These are phyloP conservation scores for Chinchilla lanigera DNA, from an alignment of 2,113 vertebrate species.

Conservation along the genomic window DNA sequence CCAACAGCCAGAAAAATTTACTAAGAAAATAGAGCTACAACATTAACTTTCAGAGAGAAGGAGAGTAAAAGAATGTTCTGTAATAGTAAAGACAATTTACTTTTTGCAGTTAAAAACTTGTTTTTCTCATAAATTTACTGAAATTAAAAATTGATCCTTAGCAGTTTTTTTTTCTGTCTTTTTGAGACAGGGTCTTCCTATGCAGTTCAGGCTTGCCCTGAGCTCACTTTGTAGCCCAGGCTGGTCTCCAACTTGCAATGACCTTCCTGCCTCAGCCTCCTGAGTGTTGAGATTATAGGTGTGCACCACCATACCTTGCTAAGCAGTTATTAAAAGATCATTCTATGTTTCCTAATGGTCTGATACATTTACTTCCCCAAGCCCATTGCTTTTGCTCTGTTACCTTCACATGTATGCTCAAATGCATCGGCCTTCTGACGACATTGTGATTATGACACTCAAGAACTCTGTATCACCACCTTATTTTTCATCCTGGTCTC, in stretches of 20 bases:
- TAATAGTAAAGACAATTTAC: not conserved
- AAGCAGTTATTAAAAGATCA: conserved; percentile 52
- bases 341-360: conserved; percentile 44
- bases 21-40: conserved; percentile 56
- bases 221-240: too few species aligned
- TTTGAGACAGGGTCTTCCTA: too few species aligned
- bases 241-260: too few species aligned
- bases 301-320: not conserved
- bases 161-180: conserved; percentile 1
- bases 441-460: conserved; percentile 68
- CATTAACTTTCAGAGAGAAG: not conserved
- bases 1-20: conserved; percentile 9
- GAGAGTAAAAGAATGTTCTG: not conserved
- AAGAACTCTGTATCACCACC: conserved; percentile 62
- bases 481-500: conserved; percentile 83
- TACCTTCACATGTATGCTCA: conserved; percentile 74
- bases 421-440: conserved; percentile 74
- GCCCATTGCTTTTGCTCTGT: conserved; percentile 67
- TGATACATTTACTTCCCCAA: conserved; percentile 79
- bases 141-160: conserved; percentile 76
- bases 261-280: too few species aligned
- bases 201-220: too few species aligned
- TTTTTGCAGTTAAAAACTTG: not conserved
- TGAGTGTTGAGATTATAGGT: too few species aligned
- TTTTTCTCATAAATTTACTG: conserved; percentile 66